These are phyloP conservation scores for Ostrea edulis DNA, from an alignment of 1,140 invertebrate genomes.

Conservation along the genomic window DNA sequence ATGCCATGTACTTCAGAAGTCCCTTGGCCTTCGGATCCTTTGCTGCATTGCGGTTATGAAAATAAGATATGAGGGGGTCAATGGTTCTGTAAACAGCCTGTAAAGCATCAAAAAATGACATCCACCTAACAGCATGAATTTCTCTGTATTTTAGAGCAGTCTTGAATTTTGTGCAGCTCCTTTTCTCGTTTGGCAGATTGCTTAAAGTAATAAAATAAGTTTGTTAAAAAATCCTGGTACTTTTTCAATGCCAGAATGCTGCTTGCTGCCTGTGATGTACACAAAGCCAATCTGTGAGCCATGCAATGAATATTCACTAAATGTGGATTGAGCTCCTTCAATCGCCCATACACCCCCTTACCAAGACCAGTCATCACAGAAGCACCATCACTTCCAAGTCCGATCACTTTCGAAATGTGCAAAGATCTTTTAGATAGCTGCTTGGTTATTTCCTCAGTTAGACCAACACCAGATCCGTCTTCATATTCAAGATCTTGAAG, in stretches of 20 bases:
- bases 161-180: conserved; percentile 11
- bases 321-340: conserved; percentile 22
- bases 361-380: too few species aligned
- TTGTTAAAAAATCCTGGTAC: background rate
- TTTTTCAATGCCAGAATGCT: conserved; percentile 28
- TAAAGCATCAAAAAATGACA: conserved; percentile 49
- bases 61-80: conserved; percentile 43
- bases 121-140: conserved; percentile 41
- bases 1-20: conserved; percentile 43
- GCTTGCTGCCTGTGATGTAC: conserved; percentile 50
- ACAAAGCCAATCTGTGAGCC: conserved; percentile 44
- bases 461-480: conserved; percentile 41
- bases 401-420: too few species aligned
- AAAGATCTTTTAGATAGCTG: too few species aligned
- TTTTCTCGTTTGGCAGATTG: background rate
- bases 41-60: background rate
- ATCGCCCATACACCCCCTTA: conserved; percentile 20
- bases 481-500: conserved; percentile 40
- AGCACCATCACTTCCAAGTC: too few species aligned
- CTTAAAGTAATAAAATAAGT: conserved; percentile 13
- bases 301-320: conserved; percentile 48
- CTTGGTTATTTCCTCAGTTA: too few species aligned
- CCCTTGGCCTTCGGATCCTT: conserved; percentile 43
- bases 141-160: background rate
- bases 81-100: conserved; percentile 29